phyloP scores from a whole-genome alignment of 1,140 invertebrate species.

The Euura lappo region DNA sequence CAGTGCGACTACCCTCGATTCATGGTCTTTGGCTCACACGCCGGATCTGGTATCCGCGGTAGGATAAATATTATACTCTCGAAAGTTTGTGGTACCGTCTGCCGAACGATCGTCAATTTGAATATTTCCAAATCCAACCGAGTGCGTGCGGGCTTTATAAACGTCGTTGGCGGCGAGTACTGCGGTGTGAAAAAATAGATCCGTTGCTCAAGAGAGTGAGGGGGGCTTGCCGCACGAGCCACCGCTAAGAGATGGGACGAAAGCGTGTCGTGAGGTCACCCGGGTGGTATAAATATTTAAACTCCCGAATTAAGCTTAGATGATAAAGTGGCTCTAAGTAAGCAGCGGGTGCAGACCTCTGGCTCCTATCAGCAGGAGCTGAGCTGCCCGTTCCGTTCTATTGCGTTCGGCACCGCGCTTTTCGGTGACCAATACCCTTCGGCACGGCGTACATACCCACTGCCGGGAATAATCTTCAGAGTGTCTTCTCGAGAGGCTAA shows the following conservation, averaged over 20 bases:
- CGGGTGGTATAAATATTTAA: slow-evolving; percentile 54
- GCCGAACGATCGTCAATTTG: too few relatives aligned
- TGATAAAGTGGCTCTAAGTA: slow-evolving; percentile 51
- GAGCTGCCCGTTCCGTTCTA: background rate
- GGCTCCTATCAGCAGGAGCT: slow-evolving; percentile 42
- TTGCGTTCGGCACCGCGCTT: too few relatives aligned
- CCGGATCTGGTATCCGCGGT: too few relatives aligned
- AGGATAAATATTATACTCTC: too few relatives aligned
- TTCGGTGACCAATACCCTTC: too few relatives aligned
- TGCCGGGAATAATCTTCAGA: slow-evolving; percentile 12
- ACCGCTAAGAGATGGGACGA: background rate
- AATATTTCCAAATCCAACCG: too few relatives aligned
- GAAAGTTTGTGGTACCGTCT: too few relatives aligned
- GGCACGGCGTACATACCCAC: slow-evolving; percentile 15
- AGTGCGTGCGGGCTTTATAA: too few relatives aligned
- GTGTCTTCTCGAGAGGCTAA: slow-evolving; percentile 41
- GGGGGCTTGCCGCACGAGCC: background rate
- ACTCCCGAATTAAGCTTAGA: slow-evolving; percentile 52
- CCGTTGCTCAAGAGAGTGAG: slow-evolving; percentile 15
- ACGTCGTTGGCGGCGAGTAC: too few relatives aligned
- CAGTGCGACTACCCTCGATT: background rate
- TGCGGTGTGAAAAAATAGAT: slow-evolving; percentile 43
- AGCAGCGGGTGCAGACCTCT: slow-evolving; percentile 33
- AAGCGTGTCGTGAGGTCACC: slow-evolving; percentile 48
- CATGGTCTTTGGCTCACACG: too few relatives aligned